Base-by-base conservation (phyloP, 2,888 invertebrate species). In the Ditylenchus weischeri region DNA sequence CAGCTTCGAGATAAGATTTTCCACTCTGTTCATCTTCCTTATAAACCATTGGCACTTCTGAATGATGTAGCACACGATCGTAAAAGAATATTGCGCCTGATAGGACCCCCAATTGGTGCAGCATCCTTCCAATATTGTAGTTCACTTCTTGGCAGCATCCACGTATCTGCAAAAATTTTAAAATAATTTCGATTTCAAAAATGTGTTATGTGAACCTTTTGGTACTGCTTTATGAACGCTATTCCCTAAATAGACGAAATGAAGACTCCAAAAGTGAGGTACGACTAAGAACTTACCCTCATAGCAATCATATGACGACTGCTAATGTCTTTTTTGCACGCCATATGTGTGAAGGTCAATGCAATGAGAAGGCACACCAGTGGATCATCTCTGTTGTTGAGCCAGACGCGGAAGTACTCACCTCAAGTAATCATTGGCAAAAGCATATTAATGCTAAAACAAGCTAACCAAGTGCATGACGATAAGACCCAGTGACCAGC, bases 271-370 rank as follows among this genome's bases (percentile, higher is more conserved):
- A 51, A 48, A 19, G 21, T 49, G 29, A 15, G 7, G 21, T 11
- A 23, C 13, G n/a, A 60, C n/a, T 13, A 65, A 68, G 15, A 43
- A 64, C 67, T 23, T 13, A 77, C 79, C 51, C 79, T 63, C 11
- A 77, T 59, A 10, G 76, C 73, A 10, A 81, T 70, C 70, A 81
- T 72, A 65, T 81, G 81, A 18, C 78, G 49, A 62, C 75, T 75
- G 47, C 76, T 77, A 47, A 81, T 74, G 65, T 81, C 80, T 69
- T 79, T 81, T 63, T 81, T 81, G 70, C 79, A 79, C 0, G 81
- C 71, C 78, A 81, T 81, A 66, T 81, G 81, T 7, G 74, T 76
- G 66, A 81, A 81, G 0, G 80, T 80, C 43, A 81, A 74, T 5
- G 74, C 78, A 48, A 81, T 74, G 29, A 81, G 71, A 18, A 81